Base-by-base conservation (phyloP, 1,140 invertebrate species). In the Sycobia sp. region DNA sequence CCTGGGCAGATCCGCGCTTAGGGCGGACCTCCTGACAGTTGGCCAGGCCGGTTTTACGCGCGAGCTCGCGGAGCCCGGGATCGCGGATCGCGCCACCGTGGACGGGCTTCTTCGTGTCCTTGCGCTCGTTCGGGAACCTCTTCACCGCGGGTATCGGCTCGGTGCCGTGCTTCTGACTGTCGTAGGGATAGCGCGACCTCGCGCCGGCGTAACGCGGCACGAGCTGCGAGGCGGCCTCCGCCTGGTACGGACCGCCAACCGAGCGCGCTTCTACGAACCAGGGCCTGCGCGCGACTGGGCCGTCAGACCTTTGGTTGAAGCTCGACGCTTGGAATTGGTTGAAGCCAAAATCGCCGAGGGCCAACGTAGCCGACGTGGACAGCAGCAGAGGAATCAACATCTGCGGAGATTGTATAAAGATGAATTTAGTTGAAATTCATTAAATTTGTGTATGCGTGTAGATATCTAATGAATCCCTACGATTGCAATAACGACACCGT, bases 21-120 rank as follows among this genome's bases (percentile, higher is more conserved):
- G 49, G 65, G 47, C 67, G 66, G 7, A 74, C 67, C 34, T 78
- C 69, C 8, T 68, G 69, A 16, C 76, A 79, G 23, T 69, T 67
- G 0, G 71, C 70, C 1, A 65, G 53, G 1, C 68, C 71, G 0
- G 71, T 69, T 39, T 76, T 70, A 3, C 70, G 61, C 4, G 67
- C 38, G 5, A 67, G 25, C 9, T 32, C 71, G 50, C 20, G 73
- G 14, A 69, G 62, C 0, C 64, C 69, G 0, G 61, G 46, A 0
- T 59, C 32, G 13, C 72, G 64, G 49, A 68, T 66, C 0, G 73
- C 65, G 0, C 29, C 29, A n/a, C 29, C 29, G 29, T 69, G 66
- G 1, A 51, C 49, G 0, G 65, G 7, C 20, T 79, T 78, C 49
- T 77, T 77, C 8, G 65, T 73, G 11, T 43, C 47, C 32, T 76